These are phyloP conservation scores for Nomada fabriciana DNA, from an alignment of 2,888 invertebrate genomes.

Conservation along the genomic window DNA sequence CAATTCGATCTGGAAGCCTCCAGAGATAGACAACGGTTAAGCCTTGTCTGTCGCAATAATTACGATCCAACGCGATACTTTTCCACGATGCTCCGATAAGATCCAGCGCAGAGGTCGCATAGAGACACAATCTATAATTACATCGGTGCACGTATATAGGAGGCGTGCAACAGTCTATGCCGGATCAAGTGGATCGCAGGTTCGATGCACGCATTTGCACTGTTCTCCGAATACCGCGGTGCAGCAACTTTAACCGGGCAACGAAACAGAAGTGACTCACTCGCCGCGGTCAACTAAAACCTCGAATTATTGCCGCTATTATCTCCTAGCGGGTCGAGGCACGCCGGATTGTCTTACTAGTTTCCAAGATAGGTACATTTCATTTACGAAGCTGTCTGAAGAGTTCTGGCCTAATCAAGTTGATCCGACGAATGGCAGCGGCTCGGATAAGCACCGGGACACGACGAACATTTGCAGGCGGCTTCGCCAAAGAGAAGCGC, in stretches of 20 bases:
- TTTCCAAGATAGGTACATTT: constrained; percentile 51
- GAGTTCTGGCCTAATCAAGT: constrained; percentile 67
- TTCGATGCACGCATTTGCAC: constrained; percentile 56
- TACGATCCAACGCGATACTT: constrained; percentile 72
- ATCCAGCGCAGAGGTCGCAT: constrained; percentile 75
- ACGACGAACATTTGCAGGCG: constrained; percentile 73
- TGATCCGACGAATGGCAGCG: constrained; percentile 63
- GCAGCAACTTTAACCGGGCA: constrained; percentile 35
- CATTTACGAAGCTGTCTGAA: constrained; percentile 54
- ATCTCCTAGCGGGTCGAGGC: constrained; percentile 25
- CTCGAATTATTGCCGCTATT: constrained; percentile 44
- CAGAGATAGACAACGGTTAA: constrained; percentile 57
- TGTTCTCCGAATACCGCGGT: constrained; percentile 44
- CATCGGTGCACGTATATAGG: constrained; percentile 73
- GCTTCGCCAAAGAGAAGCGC: constrained; percentile 72
- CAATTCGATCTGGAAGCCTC: constrained; percentile 56
- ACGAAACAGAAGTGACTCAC: constrained; percentile 6
- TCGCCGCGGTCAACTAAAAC: constrained; percentile 10
- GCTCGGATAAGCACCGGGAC: constrained; percentile 58
- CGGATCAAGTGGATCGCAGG: constrained; percentile 39
- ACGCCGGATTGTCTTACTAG: constrained; percentile 33
- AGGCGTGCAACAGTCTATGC: constrained; percentile 18
- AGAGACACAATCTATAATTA: constrained; percentile 82
- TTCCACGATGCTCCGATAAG: constrained; percentile 71
- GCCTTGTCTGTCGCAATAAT: constrained; percentile 69